Percentiles rank a stretch among this genome's conserved stretches.
phyloP scores from a whole-genome alignment of 2,797 vertebrate species.

The Poecile montanus region DNA sequence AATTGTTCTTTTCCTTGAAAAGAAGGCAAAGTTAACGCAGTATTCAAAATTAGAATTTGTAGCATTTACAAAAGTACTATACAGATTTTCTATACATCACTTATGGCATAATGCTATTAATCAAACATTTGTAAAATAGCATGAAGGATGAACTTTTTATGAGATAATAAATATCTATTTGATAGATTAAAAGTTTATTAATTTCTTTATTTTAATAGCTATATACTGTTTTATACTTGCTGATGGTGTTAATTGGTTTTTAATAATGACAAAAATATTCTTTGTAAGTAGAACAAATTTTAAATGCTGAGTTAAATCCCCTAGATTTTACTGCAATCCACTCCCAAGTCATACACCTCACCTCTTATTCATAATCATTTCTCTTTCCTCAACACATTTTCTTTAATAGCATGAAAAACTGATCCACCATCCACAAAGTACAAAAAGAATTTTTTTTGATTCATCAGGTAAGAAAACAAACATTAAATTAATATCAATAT shows the following conservation, averaged over 20 bases:
- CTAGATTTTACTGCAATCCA: neutral
- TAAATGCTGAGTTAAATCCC: neutral
- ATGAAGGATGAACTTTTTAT: neutral
- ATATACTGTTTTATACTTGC: neutral
- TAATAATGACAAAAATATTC: neutral
- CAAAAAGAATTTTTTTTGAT: conserved; percentile 71
- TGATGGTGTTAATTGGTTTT: neutral
- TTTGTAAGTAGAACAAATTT: neutral
- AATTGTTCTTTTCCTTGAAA: neutral
- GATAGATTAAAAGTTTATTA: neutral
- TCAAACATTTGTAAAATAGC: neutral
- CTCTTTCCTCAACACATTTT: conserved; percentile 17
- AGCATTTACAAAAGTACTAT: fast-evolving
- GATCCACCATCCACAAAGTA: conserved; percentile 68
- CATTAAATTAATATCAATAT: neutral
- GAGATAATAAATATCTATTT: neutral
- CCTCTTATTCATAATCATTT: neutral
- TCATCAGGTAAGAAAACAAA: conserved; percentile 74
- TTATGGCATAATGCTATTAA: neutral
- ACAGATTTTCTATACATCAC: neutral
- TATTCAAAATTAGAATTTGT: neutral
- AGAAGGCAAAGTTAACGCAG: neutral
- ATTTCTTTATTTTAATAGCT: neutral
- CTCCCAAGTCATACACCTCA: neutral
- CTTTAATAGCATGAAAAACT: conserved; percentile 78